These are phyloP conservation scores for Rhodinocichla rosea DNA, from an alignment of 2,113 vertebrate species.

Conservation along the genomic window DNA sequence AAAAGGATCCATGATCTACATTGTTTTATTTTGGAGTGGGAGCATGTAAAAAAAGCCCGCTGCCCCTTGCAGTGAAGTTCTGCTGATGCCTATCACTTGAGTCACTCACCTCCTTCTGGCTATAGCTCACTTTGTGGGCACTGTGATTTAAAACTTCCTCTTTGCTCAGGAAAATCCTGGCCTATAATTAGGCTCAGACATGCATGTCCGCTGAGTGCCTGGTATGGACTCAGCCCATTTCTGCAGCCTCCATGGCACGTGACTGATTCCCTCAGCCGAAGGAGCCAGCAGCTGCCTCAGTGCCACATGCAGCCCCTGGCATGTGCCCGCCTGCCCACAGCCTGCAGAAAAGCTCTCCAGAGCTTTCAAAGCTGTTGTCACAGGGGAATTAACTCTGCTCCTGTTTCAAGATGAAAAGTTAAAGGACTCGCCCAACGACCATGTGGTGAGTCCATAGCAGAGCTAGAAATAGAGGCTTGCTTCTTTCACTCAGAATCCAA, in stretches of 20 bases:
- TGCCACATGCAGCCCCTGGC: neutral
- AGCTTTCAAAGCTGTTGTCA: constrained; percentile 3
- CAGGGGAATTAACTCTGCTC: neutral
- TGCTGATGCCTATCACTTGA: neutral
- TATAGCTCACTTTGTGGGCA: neutral
- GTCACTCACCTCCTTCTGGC: constrained; percentile 29
- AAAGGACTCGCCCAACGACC: neutral
- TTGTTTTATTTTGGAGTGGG: constrained; percentile 1
- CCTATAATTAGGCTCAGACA: constrained; percentile 2
- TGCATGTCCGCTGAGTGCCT: neutral
- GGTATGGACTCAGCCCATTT: neutral
- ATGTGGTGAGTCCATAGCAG: neutral
- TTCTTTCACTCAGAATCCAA: constrained; percentile 4
- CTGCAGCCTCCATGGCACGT: neutral
- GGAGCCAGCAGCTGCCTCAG: neutral
- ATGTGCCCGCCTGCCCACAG: neutral
- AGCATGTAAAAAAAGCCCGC: neutral
- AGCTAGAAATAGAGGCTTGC: constrained; percentile 31
- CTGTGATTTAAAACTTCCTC: constrained; percentile 57
- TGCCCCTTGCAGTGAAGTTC: neutral
- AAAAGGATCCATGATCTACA: constrained; percentile 19
- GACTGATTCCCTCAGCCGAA: neutral
- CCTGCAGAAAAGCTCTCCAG: neutral
- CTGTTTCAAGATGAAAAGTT: constrained; percentile 9
- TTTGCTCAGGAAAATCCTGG: constrained; percentile 11